Base-by-base conservation (phyloP, 2,888 invertebrate species). In the Drosophila leonis region DNA sequence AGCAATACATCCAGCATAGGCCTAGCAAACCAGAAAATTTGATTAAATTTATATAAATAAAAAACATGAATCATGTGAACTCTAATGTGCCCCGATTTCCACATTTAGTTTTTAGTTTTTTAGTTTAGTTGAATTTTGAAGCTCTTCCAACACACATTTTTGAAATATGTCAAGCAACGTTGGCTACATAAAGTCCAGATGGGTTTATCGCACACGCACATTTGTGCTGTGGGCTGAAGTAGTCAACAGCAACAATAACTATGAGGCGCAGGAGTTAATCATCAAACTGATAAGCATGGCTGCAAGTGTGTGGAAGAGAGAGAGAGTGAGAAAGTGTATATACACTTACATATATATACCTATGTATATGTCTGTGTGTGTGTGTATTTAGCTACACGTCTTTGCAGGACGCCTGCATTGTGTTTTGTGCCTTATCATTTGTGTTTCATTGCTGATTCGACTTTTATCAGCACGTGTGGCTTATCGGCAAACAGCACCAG, bases 391-490 rank as follows among this genome's bases (percentile, higher is more conserved):
- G 9, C 42, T 20, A 12, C 64, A 49, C 37, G 46, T 56, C 59
- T 46, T 39, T 20, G 66, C 85, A 84, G 83, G 83, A 84, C 88
- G 82, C 81, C 67, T 52, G 44, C 48, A 55, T 37, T 69, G 33
- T 35, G 54, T 15, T 15, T 27, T n/a, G 31, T 6, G 55, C 18
- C 65, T 78, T 78, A 78, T 78, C 78, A 65, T 44, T 63, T 35
- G 59, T 55, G 39, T 66, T 31, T 31, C 18, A 18, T 20, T 66
- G 76, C 78, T 74, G 83, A 74, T 77, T 82, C 77, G 82, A 59
- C 68, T 69, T 75, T 83, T 83, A 74, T 70, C 74, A 51, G 73
- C 75, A 52, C 54, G 31, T 31, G 31, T 10, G 33, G 29, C 62
- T 76, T 86, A 81, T 83, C 83, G 59, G 68, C 33, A 66, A 24